These are phyloP conservation scores for Asarcornis scutulata DNA, from an alignment of 2,113 vertebrate species.

Conservation along the genomic window DNA sequence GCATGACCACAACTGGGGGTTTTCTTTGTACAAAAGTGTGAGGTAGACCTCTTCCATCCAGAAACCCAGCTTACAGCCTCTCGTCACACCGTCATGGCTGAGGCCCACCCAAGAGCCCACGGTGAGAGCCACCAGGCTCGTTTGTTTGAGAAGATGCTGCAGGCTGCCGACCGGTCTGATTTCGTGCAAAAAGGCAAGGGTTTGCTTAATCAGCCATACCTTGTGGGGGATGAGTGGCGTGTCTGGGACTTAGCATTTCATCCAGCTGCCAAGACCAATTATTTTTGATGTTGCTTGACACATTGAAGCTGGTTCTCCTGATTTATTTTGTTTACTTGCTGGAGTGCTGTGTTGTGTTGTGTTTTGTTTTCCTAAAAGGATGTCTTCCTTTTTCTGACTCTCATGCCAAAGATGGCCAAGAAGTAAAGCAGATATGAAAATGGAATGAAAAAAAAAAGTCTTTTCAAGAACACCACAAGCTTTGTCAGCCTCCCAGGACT, in stretches of 20 bases:
- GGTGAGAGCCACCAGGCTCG: not conserved
- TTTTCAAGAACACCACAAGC: not conserved
- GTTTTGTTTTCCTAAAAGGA: not conserved
- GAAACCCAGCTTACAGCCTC: not conserved
- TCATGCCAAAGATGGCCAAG: not conserved
- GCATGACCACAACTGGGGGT: not conserved
- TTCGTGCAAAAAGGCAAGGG: not conserved
- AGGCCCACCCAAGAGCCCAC: not conserved
- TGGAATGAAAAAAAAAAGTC: not conserved
- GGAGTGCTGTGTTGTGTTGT: not conserved
- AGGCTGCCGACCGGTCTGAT: not conserved
- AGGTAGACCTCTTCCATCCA: not conserved
- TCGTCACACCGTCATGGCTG: not conserved
- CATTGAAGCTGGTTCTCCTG: not conserved
- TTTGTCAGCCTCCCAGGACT: not conserved
- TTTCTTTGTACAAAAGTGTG: not conserved
- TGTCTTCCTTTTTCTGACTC: not conserved
- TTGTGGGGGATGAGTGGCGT: slow-evolving; percentile 6
- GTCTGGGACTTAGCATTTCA: not conserved
- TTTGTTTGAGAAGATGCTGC: too few species aligned
- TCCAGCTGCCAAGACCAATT: slow-evolving; percentile 16
- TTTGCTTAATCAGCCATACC: not conserved
- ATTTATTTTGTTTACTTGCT: not conserved
- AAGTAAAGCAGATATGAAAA: not conserved
- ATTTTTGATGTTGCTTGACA: slow-evolving; percentile 13